Base-by-base conservation (phyloP, 2,888 invertebrate genomes). In the Phasia obesa region DNA sequence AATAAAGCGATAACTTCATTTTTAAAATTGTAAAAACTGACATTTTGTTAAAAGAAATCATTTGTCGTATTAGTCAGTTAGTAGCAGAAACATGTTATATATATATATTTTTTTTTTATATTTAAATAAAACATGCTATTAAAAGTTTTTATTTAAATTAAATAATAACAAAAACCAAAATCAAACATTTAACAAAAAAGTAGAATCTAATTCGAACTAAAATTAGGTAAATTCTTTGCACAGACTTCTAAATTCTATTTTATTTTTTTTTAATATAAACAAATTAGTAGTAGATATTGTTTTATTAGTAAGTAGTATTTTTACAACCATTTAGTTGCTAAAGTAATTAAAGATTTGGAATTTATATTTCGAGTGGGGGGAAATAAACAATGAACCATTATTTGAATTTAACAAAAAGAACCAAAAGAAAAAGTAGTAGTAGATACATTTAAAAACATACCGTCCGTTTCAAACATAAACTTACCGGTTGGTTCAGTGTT, bases 401-500 rank as follows among this genome's bases (percentile, higher is more conserved):
- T 65, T 47, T 19, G n/a, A 57, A 69, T 49, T 49, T 64, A 35
- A 47, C 35, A 38, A 70, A 38, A 81, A 44, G 25, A 31, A 83
- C 57, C 59, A 79, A 76, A 76, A 62, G 35, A 51, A 69, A 59
- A 49, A 55, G 55, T 55, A 44, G 55, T 55, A 44, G 23, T 44
- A 21, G 27, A 42, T 31, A 71, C n/a, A 49, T 51, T 71, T 57
- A 15, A 38, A 42, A 69, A 64, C 69, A 75, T 60, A 55, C 70
- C 53, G 35, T 42, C 70, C 53, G 35, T 42, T 38, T 57, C 19
- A 60, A 69, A 67, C 75, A 65, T 71, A 55, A 60, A 92, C 93
- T 93, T 93, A 94, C 94, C 94, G 92, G 93, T 91, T 87, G 93
- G 92, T 91, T 95, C 95, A 89, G 93, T 92, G 92, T 93, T 94